Percentiles rank a stretch among this genome's conserved stretches.
Evolutionary conservation across 2,888 invertebrate genomes (phyloP).

Genomic region (Atrina japonica): DNA sequence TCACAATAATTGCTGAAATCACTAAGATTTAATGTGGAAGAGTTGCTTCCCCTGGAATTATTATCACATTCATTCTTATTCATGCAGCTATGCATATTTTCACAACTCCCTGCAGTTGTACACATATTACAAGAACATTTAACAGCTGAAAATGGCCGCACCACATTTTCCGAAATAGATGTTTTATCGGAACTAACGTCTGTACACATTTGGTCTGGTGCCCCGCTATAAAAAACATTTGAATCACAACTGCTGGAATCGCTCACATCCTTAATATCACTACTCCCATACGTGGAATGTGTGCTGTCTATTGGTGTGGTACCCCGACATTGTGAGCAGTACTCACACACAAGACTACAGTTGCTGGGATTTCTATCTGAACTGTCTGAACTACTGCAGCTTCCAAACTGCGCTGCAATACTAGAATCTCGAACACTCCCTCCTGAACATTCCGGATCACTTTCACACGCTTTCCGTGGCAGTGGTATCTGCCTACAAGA

Average conservation of each 20-base stretch:
- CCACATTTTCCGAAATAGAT: slow-evolving; percentile 20
- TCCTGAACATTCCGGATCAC: slow-evolving; percentile 48
- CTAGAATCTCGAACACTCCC: slow-evolving; percentile 52
- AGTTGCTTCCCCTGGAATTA: slow-evolving; percentile 33
- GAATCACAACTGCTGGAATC: slow-evolving; percentile 71
- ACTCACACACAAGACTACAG: slow-evolving; percentile 54
- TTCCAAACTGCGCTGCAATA: slow-evolving; percentile 58
- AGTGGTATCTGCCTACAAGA: not conserved
- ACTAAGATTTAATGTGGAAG: slow-evolving; percentile 40
- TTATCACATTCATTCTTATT: slow-evolving; percentile 10
- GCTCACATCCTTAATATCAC: slow-evolving; percentile 61
- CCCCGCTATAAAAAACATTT: slow-evolving; percentile 45
- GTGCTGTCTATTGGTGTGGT: slow-evolving; percentile 59
- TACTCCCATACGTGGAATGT: slow-evolving; percentile 69
- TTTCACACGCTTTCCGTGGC: slow-evolving; percentile 35
- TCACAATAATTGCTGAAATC: slow-evolving; percentile 27
- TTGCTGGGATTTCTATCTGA: slow-evolving; percentile 59
- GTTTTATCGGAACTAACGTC: slow-evolving; percentile 30
- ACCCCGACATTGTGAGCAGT: slow-evolving; percentile 48
- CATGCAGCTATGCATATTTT: slow-evolving; percentile 5
- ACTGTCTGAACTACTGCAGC: slow-evolving; percentile 47
- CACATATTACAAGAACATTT: no score
- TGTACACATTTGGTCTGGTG: slow-evolving; percentile 43
- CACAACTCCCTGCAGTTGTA: slow-evolving; percentile 1
- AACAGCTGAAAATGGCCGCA: no score